Evolutionary conservation across 1,140 invertebrate species (phyloP).

Genomic region (Zaprionus capensis): DNA sequence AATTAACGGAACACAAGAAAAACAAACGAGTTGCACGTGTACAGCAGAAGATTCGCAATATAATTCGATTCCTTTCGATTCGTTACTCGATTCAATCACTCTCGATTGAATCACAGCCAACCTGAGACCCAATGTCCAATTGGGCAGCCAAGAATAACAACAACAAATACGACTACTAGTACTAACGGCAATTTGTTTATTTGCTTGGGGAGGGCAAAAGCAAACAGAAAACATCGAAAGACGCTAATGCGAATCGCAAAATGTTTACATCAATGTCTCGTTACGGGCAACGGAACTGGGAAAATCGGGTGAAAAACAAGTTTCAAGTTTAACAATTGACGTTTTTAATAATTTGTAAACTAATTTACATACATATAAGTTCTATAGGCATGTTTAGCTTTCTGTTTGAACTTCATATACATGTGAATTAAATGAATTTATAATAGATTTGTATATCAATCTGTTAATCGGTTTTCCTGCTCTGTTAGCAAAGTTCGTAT

Average conservation of each 20-base stretch:
- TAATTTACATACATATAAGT: background rate
- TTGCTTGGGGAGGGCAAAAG: constrained; percentile 1
- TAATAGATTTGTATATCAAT: no score
- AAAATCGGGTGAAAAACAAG: constrained; percentile 9
- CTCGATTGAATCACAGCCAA: constrained; percentile 17
- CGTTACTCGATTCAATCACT: constrained; percentile 33
- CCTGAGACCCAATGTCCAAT: constrained; percentile 16
- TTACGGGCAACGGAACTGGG: background rate
- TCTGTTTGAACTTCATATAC: background rate
- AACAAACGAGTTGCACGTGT: constrained; percentile 38
- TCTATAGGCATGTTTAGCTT: background rate
- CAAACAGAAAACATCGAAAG: constrained; percentile 15
- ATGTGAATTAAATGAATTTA: no score
- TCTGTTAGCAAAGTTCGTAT: no score
- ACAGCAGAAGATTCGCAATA: constrained; percentile 23
- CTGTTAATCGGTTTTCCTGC: no score
- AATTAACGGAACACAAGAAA: constrained; percentile 28
- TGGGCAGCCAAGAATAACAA: constrained; percentile 6
- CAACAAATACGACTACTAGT: constrained; percentile 19
- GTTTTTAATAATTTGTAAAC: background rate
- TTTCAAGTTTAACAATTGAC: constrained; percentile 20
- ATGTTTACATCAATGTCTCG: constrained; percentile 42
- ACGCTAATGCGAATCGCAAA: constrained; percentile 24
- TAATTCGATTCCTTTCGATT: constrained; percentile 29
- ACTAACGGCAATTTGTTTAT: constrained; percentile 39